These are phyloP conservation scores for Gadus macrocephalus DNA, from an alignment of 2,113 vertebrate species.

Conservation along the genomic window DNA sequence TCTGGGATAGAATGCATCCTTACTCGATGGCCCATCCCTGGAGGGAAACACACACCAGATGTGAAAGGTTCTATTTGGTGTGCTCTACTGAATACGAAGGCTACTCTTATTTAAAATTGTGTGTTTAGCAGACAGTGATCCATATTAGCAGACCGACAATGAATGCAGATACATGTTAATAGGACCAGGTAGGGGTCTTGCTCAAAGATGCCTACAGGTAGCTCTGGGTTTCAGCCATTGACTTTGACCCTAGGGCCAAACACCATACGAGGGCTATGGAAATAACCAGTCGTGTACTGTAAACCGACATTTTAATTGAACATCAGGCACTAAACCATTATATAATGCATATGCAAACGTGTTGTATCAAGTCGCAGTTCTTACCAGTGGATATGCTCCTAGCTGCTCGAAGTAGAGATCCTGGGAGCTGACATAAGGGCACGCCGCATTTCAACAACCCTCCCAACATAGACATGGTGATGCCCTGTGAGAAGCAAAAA, in stretches of 20 bases:
- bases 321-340: too few species aligned
- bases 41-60: conserved; percentile 10
- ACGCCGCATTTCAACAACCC: conserved; percentile 48
- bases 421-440: conserved; percentile 52
- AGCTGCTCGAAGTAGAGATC: conserved; percentile 36
- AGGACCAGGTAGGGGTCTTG: too few species aligned
- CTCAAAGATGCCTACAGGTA: too few species aligned
- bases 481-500: not conserved
- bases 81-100: not conserved
- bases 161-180: not conserved
- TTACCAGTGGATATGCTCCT: conserved; percentile 57
- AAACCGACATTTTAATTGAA: too few species aligned
- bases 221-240: too few species aligned
- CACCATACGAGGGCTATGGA: too few species aligned
- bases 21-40: conserved; percentile 60
- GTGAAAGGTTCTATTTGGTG: not conserved
- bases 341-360: too few species aligned
- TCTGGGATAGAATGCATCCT: conserved; percentile 68
- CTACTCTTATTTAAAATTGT: too few species aligned
- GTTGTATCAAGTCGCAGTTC: not conserved
- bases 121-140: not conserved
- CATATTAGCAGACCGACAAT: not conserved
- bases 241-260: too few species aligned
- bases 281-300: too few species aligned
- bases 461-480: conserved; percentile 52